Evolutionary conservation across 1,140 invertebrate genomes (phyloP), one percentile per base, ranked within the genome.

Genomic region (Diprion similis): DNA sequence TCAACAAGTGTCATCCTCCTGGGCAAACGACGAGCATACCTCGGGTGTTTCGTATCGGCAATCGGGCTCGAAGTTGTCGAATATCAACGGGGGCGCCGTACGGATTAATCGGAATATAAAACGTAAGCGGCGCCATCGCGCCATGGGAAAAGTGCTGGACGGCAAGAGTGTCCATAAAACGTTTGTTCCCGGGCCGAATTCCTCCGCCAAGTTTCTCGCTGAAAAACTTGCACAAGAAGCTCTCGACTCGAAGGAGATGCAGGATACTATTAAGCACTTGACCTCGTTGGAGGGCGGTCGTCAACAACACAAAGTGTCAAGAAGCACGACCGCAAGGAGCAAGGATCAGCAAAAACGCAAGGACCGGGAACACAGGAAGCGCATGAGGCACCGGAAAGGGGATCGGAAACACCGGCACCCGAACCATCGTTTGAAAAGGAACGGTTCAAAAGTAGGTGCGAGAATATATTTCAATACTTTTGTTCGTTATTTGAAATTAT

Each of bases 211-310:
- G 0, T 68, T 65, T 4, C 71, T 84, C 37, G 79, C 81, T 0
- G 66, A 76, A 10, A 83, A 82, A 77, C 75, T 80, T 24, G 82
- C 82, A 0, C 74, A 78, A 1, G 80, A 80, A 1, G 76, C 75
- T 13, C 68, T 84, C 0, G 76, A 76, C 18, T 81, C 80, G 0
- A 72, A 77, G 17, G 73, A 78, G 70, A 77, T 79, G 66, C 80
- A 80, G 19, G 74, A 79, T 15, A 81, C 74, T n/a, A 77, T 83
- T 10, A 79, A 79, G 7, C 78, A 79, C 11, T 71, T 83, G 0
- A 70, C 70, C 11, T 59, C 51, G 51, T 59, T 59, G 51, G n/a
- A 59, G n/a, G 51, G n/a, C 9, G 51, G n/a, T 13, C 51, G 24
- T 37, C 24, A 37, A 59, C n/a, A 59, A 59, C 11, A 13, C 13